These are phyloP conservation scores for Aegotheles bennettii DNA, from an alignment of 2,113 vertebrate genomes.

Conservation along the genomic window DNA sequence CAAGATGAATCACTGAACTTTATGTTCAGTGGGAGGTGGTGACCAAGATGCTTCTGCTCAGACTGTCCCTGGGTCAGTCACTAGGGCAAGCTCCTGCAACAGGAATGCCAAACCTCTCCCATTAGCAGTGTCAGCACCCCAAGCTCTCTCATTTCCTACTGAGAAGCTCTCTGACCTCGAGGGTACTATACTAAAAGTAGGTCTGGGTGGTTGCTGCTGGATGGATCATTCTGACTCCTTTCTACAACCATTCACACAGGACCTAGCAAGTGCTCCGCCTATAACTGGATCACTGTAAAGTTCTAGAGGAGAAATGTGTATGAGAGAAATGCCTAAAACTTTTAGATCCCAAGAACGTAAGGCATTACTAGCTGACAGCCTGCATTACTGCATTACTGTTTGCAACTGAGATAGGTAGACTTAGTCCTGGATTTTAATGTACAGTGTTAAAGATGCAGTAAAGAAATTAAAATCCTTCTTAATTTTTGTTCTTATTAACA, in stretches of 20 bases:
- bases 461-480: not conserved
- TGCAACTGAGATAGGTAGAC: not conserved
- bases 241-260: not conserved
- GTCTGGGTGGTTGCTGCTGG: not conserved
- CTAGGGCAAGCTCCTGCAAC: not conserved
- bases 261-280: not conserved
- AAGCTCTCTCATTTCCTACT: not conserved
- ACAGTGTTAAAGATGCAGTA: not conserved
- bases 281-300: not conserved
- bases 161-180: not conserved
- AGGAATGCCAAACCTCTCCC: not conserved
- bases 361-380: not conserved
- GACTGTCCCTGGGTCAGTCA: accelerated
- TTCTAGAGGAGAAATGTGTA: not conserved
- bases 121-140: not conserved
- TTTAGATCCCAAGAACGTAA: not conserved
- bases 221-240: not conserved
- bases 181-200: too few relatives aligned
- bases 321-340: not conserved
- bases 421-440: not conserved
- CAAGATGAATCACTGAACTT: too few relatives aligned
- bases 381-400: not conserved
- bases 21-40: not conserved
- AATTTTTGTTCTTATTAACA: not conserved
- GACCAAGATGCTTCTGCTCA: not conserved